Percentiles rank a stretch among this genome's conserved stretches.
Evolutionary conservation across 2,888 invertebrate genomes (phyloP).

Genomic region (Ptychoptera albimana): DNA sequence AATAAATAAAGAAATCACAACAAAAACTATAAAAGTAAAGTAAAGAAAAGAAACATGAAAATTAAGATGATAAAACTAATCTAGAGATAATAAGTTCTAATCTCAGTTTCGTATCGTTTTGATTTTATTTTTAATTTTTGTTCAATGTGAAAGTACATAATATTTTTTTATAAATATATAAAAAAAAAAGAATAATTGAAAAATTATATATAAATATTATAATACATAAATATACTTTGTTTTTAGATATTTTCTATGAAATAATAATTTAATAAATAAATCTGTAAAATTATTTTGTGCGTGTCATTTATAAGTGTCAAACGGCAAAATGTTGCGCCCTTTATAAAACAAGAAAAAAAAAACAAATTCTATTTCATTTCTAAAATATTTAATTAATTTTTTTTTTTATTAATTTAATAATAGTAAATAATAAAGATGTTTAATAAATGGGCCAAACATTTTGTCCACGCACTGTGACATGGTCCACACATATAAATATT

Average conservation of each 20-base stretch:
- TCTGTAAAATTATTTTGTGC: not conserved
- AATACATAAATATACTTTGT: slow-evolving; percentile 3
- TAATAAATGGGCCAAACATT: slow-evolving; percentile 9
- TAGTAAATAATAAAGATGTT: too few relatives aligned
- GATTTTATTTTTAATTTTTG: too few relatives aligned
- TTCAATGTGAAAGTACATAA: too few relatives aligned
- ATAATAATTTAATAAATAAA: slow-evolving; percentile 1
- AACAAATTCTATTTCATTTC: slow-evolving; percentile 5
- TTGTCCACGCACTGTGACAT: slow-evolving; percentile 10
- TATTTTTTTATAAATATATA: not conserved
- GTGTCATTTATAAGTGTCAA: slow-evolving; percentile 10
- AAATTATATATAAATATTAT: slow-evolving; percentile 8
- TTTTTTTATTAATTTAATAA: not conserved
- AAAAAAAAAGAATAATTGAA: slow-evolving; percentile 5
- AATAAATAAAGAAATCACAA: too few relatives aligned
- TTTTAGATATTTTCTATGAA: too few relatives aligned
- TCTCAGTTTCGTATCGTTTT: too few relatives aligned
- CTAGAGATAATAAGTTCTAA: too few relatives aligned
- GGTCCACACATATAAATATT: slow-evolving; percentile 5
- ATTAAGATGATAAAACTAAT: too few relatives aligned
- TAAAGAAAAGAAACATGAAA: too few relatives aligned
- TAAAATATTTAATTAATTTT: not conserved
- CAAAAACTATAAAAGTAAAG: too few relatives aligned
- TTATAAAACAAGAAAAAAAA: not conserved
- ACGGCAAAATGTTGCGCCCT: slow-evolving; percentile 12